Conservation (phyloP, 2,113 vertebrate genomes). For the Oxyura jamaicensis region DNA sequence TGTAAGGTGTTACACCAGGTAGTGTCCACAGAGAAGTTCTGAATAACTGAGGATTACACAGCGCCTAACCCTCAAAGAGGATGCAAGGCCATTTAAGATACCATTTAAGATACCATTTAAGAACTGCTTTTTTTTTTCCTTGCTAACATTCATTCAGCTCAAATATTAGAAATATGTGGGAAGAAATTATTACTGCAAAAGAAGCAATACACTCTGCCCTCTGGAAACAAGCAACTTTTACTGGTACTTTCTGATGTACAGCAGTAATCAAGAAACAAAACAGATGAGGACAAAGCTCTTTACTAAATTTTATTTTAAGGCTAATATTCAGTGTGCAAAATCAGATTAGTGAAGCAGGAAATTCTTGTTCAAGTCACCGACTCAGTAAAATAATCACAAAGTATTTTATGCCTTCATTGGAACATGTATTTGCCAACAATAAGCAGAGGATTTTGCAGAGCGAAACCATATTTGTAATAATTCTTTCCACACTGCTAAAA, state of each 20-base stretch:
- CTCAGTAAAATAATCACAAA: slow-evolving; percentile 22
- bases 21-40: background rate
- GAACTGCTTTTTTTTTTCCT: background rate
- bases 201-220: background rate
- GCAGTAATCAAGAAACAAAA: background rate
- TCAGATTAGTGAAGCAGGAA: background rate
- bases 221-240: background rate
- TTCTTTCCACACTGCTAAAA: background rate
- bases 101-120: background rate
- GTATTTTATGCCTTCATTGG: background rate
- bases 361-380: background rate
- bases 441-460: background rate
- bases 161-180: background rate
- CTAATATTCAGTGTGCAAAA: background rate
- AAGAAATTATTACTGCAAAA: background rate
- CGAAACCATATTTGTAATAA: background rate
- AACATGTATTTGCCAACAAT: background rate
- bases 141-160: background rate
- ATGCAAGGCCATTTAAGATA: background rate
- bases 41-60: background rate
- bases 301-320: background rate
- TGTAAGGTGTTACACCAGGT: background rate
- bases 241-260: background rate
- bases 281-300: background rate
- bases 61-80: background rate